Evolutionary conservation across 2,113 vertebrate species (phyloP), one percentile per base, ranked within the genome.

Genomic region (Brachyistius frenatus): DNA sequence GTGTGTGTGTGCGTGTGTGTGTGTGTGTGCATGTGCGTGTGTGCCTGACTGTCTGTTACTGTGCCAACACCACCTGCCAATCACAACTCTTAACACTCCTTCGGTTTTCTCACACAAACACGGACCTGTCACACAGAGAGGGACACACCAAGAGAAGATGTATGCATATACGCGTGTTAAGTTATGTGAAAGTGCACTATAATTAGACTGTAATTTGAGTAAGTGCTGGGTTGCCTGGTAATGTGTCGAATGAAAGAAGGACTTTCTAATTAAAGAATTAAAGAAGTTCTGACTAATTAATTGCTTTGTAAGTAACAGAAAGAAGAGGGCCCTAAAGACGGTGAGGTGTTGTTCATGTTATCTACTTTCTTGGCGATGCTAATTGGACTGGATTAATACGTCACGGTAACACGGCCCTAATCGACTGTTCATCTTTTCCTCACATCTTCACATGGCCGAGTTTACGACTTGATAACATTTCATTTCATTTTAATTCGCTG

Each of bases 361-460:
- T 84, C 62, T 44, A 67, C 88, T 68, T 85, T 89, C 53, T 53
- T 56, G 47, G 67, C 60, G 23, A 57, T 75, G 63, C 70, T 91
- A 92, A 93, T 91, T 90, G 73, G 73, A 82, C 56, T 23, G 55
- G 58, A 91, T 91, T 92, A 92, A 89, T 85, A 68, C 68, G 70
- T 63, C 46, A 83, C 77, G 83, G 87, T 92, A 90, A 86, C 73
- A 39, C 47, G 52, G 57, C 32, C 52, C 16, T 84, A 74, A 77
- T 81, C 41, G 33, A 68, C 78, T 69, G 65, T 80, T 86, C 32
- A 82, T 83, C 73, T 77, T 76, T 44, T 31, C 69, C 72, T 75
- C 46, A 74, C 62, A 60, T 73, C 66, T 67, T 87, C 63, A 66
- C 76, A 66, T 57, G 50, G 69, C 71, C 4, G 15, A 73, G 6